These are phyloP conservation scores for Muntiacus reevesi DNA, from an alignment of 2,113 vertebrate species.

Conservation along the genomic window DNA sequence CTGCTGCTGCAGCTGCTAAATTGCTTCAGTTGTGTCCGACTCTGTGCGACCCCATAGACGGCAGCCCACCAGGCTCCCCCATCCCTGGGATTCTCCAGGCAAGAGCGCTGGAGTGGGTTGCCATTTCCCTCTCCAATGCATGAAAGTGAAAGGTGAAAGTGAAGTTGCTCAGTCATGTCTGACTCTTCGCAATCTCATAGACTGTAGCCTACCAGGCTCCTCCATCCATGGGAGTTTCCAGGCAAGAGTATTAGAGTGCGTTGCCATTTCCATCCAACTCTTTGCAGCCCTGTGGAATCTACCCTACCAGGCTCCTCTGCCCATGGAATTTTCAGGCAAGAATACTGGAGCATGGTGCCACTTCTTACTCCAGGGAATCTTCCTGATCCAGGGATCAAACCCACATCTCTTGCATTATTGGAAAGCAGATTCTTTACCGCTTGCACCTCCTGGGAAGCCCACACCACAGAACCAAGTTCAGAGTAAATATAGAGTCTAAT, in stretches of 20 bases:
- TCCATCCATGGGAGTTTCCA: not conserved
- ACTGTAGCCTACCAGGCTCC: not conserved
- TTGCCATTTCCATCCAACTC: not conserved
- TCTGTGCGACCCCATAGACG: rapidly evolving
- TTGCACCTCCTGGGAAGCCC: not conserved
- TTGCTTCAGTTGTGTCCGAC: rapidly evolving
- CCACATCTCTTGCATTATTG: not conserved
- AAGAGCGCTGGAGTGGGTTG: not conserved
- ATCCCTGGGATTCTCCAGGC: not conserved
- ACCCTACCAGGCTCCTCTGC: not conserved
- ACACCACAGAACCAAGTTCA: not conserved
- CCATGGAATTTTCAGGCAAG: not conserved
- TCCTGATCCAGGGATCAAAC: not conserved
- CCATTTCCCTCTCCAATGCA: not conserved
- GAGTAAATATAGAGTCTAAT: not conserved
- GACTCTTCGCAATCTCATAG: not conserved
- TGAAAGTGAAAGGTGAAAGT: not conserved
- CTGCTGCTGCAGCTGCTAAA: not conserved
- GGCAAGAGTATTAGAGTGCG: not conserved
- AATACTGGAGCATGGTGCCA: not conserved
- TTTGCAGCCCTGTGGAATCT: not conserved
- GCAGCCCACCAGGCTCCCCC: not conserved
- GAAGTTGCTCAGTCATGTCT: not conserved
- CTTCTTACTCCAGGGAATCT: not conserved
- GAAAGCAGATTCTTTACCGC: not conserved